Evolutionary conservation across 2,888 invertebrate species (phyloP), one percentile per base, ranked within the genome.

Genomic region (Adela reaumurella): DNA sequence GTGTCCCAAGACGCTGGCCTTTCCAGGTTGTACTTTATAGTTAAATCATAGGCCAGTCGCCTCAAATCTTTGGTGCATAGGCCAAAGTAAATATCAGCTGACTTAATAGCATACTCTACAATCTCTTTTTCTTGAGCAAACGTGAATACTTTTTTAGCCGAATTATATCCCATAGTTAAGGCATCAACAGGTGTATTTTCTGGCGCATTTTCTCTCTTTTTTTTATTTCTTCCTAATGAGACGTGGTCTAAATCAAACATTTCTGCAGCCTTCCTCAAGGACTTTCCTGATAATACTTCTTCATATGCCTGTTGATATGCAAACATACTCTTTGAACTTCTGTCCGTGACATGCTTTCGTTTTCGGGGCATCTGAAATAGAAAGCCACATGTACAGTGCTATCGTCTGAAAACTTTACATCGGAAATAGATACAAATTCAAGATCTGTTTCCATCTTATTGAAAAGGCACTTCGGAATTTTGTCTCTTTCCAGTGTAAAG

Each of bases 11-110:
- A 48, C 29, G 43, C 24, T 29, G 24, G 43, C 14, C 18, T n/a
- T n/a, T 2, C 1, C 6, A 47, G 29, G 16, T 47, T n/a, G 18
- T 47, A n/a, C 18, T 42, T 8, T 10, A 3, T 20, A 10, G 53
- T 48, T 48, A 51, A 51, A 46, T 51, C 45, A n/a, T 42, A 53
- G 1, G 51, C 51, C 17, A 54, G 41, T 46, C 49, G 49, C 14
- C 49, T 44, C 10, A 51, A 20, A 47, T 53, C 54, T 45, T 50
- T 51, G 19, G 54, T 51, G 16, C 45, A 47, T 14, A 52, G 46
- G 6, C 54, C 51, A 46, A 49, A 51, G 28, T 51, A 50, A 20
- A 51, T 19, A 43, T 54, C 49, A 17, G 19, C 49, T 43, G 47
- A 29, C 18, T 19, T 47, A 47, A 45, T 41, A 16, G 47, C 50